Evolutionary conservation across 2,113 vertebrate genomes (phyloP).

Genomic region (Proterorhinus semilunaris): DNA sequence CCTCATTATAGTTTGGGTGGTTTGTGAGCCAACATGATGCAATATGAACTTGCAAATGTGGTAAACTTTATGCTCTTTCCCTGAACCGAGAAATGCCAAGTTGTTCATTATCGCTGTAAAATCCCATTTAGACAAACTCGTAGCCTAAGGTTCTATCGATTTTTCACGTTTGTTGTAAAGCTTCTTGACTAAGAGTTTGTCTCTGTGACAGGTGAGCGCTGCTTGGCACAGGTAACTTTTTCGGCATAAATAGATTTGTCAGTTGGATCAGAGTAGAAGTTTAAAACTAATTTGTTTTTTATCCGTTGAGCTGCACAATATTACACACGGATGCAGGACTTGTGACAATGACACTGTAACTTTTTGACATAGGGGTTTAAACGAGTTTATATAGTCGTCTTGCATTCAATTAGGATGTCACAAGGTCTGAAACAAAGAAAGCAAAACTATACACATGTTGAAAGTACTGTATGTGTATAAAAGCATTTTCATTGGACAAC

Average conservation of each 20-base stretch:
- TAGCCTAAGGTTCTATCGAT: conserved; percentile 44
- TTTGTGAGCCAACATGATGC: conserved; percentile 58
- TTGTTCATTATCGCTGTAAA: conserved; percentile 53
- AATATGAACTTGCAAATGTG: conserved; percentile 49
- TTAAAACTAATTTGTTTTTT: neutral
- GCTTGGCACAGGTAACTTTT: conserved; percentile 20
- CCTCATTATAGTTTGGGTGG: conserved; percentile 63
- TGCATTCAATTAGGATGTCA: too few species aligned
- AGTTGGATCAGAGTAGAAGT: neutral
- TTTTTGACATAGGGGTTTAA: neutral
- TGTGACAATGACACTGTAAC: too few species aligned
- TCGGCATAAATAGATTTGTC: neutral
- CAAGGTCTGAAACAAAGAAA: neutral
- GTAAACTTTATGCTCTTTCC: conserved; percentile 39
- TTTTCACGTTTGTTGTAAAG: conserved; percentile 28
- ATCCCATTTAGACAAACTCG: conserved; percentile 45
- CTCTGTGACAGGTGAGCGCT: conserved; percentile 13
- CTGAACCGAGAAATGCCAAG: conserved; percentile 43
- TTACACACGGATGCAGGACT: neutral
- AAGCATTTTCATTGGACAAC: neutral
- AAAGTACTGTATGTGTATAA: neutral
- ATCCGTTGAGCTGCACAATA: neutral
- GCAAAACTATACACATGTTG: neutral
- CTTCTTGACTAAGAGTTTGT: conserved; percentile 31
- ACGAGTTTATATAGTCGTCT: neutral